Evolutionary conservation across 2,888 invertebrate species (phyloP), one percentile per base, ranked within the genome.

Genomic region (Steromphala cineraria): DNA sequence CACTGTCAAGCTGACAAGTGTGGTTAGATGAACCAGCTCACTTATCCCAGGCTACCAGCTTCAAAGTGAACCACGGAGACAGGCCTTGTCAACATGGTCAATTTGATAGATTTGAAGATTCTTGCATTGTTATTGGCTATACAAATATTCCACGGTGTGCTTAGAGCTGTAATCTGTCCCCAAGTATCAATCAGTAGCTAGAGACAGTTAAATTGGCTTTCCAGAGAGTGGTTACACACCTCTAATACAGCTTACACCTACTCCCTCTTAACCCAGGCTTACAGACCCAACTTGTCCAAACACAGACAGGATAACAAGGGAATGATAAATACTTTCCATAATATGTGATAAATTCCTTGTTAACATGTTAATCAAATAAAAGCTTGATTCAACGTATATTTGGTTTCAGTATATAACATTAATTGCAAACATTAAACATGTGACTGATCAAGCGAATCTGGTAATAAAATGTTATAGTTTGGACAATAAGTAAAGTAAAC

Each of bases 201-300:
- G 19, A 71, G 71, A 71, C 71, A 40, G 40, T 31, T 71, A 36
- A 71, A 71, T 71, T 71, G 71, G n/a, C 40, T 71, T 19, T 31
- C 40, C 40, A 71, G 40, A 13, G 10, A 10, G 36, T 7, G n/a
- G 71, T 4, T 36, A 36, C 19, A 36, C 2, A 71, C 36, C 71
- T 40, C 36, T n/a, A 36, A 71, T n/a, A 28, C 15, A 36, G 71
- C 71, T 40, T 71, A 36, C 21, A 28, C 31, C 71, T n/a, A 56
- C 7, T n/a, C 24, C 46, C 40, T 71, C 28, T 40, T 36, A 40
- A 36, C 71, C 71, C 31, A n/a, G 67, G 28, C 24, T 15, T 71
- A 40, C 28, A 36, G 21, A 13, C 40, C 71, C 17, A 15, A 31
- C 67, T 67, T 67, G 67, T 67, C 36, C 67, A 71, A 71, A 71